Conservation (phyloP, 2,113 vertebrate genomes). For the Cephalopterus ornatus region DNA sequence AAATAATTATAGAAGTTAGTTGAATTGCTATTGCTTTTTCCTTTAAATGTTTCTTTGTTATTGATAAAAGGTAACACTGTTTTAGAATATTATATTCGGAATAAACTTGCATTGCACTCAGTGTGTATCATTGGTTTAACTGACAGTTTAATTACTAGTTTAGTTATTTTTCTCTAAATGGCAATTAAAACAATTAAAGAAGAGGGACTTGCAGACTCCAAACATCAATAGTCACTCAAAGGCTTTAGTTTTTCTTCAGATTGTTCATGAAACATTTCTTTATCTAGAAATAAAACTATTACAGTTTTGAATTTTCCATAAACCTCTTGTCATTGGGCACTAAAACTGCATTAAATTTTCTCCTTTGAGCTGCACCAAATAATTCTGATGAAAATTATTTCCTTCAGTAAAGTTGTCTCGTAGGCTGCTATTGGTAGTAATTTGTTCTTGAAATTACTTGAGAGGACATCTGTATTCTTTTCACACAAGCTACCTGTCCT, state of each 20-base stretch:
- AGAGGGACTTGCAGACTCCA: neutral
- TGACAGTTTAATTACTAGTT: neutral
- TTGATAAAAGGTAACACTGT: neutral
- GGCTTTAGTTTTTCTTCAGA: neutral
- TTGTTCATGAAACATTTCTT: neutral
- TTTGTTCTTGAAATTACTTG: neutral
- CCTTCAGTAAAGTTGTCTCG: neutral
- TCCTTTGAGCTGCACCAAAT: neutral
- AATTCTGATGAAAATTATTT: neutral
- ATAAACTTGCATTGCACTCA: neutral
- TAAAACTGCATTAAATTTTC: neutral
- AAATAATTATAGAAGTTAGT: neutral
- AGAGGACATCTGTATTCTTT: neutral
- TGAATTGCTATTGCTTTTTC: neutral
- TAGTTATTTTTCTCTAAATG: neutral
- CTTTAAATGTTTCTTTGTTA: neutral
- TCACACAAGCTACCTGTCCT: neutral
- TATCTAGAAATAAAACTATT: neutral
- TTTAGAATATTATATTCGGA: neutral
- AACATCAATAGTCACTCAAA: neutral
- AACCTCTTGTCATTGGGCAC: neutral
- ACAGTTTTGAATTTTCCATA: neutral
- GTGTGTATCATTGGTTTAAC: neutral
- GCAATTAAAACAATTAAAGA: slow-evolving; percentile 2
- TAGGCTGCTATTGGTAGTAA: neutral